Conservation (phyloP, 2,797 vertebrate species). For the Corythornis leucogaster region DNA sequence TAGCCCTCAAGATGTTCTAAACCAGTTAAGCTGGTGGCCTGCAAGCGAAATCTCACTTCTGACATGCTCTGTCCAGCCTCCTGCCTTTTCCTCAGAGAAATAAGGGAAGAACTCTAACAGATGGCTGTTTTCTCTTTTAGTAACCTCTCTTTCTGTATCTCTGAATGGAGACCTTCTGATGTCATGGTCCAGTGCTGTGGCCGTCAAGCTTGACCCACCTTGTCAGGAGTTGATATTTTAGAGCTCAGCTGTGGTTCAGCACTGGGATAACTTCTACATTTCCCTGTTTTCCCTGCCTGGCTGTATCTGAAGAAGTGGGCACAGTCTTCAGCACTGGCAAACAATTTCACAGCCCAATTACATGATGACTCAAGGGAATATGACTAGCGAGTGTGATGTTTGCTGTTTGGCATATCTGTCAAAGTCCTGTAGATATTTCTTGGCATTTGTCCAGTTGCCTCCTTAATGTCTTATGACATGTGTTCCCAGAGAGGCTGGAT, state of each 20-base stretch:
- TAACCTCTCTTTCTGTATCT: neutral
- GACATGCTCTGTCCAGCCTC: neutral
- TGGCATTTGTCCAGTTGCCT: slow-evolving; percentile 20
- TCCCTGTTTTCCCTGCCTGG: neutral
- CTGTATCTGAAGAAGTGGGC: neutral
- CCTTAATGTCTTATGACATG: slow-evolving; percentile 6
- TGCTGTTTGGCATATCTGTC: slow-evolving; percentile 34
- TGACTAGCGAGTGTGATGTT: neutral
- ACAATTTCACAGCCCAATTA: slow-evolving; percentile 30
- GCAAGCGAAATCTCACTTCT: neutral
- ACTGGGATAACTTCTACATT: fast-evolving
- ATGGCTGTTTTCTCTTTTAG: neutral
- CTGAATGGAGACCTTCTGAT: neutral
- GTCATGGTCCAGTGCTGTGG: neutral
- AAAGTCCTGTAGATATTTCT: slow-evolving; percentile 22
- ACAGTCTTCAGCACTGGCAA: neutral
- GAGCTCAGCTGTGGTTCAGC: neutral
- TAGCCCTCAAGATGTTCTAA: neutral
- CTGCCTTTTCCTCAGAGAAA: neutral
- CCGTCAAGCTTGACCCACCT: neutral
- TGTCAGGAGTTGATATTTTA: neutral
- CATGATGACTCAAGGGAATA: neutral
- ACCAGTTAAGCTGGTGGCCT: neutral
- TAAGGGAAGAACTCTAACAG: neutral
- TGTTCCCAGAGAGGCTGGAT: neutral